Evolutionary conservation across 1,140 invertebrate species (phyloP), one percentile per base, ranked within the genome.

Genomic region (Chironomus tepperi): DNA sequence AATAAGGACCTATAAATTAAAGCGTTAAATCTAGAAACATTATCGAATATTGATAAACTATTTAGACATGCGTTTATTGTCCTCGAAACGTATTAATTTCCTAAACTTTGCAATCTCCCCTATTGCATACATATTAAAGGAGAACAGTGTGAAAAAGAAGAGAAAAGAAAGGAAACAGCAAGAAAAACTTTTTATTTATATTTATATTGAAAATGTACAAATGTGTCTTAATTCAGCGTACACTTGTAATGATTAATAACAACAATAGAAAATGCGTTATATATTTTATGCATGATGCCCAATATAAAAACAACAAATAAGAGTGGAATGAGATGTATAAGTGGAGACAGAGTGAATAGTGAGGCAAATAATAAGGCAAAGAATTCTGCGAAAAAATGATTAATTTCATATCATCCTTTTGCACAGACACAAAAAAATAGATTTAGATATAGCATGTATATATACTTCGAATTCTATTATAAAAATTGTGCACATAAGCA

Each of bases 201-300:
- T 34, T 34, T 34, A 34, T 34, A 34, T 34, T 34, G 24, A 34
- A 57, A n/a, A 57, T 5, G n/a, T 57, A 57, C 3, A 57, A 57
- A 57, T 57, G 7, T 57, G 47, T 57, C 47, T 57, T 57, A 57
- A 57, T 57, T 57, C 47, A n/a, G n/a, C 47, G 10, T n/a, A 57
- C 47, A 57, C 47, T 57, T 57, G n/a, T 57, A 57, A 57, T 57
- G 47, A 57, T 57, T 57, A 57, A 57, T 57, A 57, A 57, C 47
- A 12, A 57, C n/a, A n/a, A 57, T n/a, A 57, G 47, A n/a, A 57
- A 57, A 15, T 57, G 47, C 47, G 47, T 57, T 57, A n/a, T 57
- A 57, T 15, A 57, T 57, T 57, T 57, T 57, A 57, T 57, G 47
- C 47, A 57, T 57, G 10, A 9, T 57, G 47, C 47, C 10, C 7